Percentiles rank a stretch among this genome's conserved stretches.
Evolutionary conservation across 2,113 vertebrate genomes (phyloP).

Genomic region (Trogon melanurus): DNA sequence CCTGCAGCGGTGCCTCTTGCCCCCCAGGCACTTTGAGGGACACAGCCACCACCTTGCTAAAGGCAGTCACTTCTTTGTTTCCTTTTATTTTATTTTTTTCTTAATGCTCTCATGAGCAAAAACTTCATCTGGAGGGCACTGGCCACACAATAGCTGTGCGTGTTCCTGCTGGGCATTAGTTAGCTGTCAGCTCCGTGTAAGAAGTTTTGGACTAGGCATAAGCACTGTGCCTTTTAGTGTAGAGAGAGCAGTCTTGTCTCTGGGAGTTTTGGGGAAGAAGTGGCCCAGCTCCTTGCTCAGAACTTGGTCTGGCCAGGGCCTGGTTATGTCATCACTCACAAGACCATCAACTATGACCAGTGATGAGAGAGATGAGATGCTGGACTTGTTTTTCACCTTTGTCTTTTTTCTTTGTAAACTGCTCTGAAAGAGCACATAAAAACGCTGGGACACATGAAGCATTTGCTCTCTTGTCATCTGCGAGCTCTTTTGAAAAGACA

Average conservation of each 20-base stretch:
- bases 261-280: background rate
- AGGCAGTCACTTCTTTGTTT: background rate
- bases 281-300: background rate
- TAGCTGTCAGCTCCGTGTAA: background rate
- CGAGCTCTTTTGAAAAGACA: background rate
- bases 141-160: fast-evolving
- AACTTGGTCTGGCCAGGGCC: background rate
- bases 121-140: background rate
- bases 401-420: background rate
- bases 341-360: background rate
- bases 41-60: background rate
- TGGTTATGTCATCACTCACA: background rate
- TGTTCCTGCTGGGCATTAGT: background rate
- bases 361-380: background rate
- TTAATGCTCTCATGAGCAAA: background rate
- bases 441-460: background rate
- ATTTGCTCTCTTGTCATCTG: background rate
- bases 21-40: background rate
- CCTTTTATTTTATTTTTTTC: background rate
- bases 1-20: background rate
- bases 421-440: background rate
- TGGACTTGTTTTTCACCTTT: background rate
- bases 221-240: background rate
- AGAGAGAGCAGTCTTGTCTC: background rate
- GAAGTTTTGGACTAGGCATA: background rate